Conservation (phyloP, 2,113 vertebrate genomes). For the Pandion haliaetus region DNA sequence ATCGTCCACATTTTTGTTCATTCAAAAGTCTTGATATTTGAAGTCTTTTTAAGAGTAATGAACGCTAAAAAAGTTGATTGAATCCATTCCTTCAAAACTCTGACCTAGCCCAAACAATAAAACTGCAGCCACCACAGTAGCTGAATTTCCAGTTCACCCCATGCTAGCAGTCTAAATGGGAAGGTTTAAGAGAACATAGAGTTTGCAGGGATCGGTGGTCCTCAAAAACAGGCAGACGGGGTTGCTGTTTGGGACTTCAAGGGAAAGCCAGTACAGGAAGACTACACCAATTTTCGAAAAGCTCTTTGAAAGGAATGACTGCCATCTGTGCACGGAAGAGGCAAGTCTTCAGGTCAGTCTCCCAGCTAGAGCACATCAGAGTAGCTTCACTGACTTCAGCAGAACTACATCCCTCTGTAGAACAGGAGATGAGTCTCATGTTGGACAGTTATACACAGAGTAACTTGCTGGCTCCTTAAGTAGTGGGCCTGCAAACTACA, state of each 20-base stretch:
- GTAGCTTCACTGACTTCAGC: neutral
- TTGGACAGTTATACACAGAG: neutral
- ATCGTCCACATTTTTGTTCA: neutral
- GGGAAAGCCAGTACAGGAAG: neutral
- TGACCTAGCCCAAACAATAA: neutral
- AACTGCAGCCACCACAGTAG: neutral
- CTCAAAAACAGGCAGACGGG: neutral
- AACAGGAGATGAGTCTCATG: accelerated
- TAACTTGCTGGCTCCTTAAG: neutral
- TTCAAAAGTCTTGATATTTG: neutral
- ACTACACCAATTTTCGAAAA: neutral
- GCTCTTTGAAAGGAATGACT: neutral
- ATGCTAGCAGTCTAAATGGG: neutral
- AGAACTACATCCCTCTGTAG: neutral
- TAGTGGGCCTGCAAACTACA: neutral
- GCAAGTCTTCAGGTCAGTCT: neutral
- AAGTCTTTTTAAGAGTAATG: neutral
- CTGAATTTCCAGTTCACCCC: neutral
- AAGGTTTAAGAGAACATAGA: neutral
- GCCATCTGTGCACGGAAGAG: neutral
- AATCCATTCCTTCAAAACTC: neutral
- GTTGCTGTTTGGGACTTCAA: neutral
- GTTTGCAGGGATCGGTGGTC: neutral
- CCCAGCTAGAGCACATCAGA: neutral
- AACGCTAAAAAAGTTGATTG: neutral